Evolutionary conservation across 2,888 invertebrate species (phyloP), one percentile per base, ranked within the genome.

Genomic region (Phragmatobia fuliginosa): DNA sequence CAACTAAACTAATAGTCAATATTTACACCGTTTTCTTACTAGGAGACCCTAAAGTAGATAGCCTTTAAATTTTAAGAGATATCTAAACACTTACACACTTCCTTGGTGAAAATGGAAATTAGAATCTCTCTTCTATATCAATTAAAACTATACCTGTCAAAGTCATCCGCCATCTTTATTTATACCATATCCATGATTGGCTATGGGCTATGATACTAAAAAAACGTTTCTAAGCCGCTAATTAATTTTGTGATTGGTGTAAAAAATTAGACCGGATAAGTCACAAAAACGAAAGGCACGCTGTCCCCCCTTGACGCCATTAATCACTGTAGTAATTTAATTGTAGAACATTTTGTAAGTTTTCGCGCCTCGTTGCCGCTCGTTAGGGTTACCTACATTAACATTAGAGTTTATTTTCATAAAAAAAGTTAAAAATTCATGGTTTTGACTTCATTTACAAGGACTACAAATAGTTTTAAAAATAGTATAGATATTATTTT

Each of bases 301-400:
- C 56, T 62, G 70, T 70, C 70, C 62, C 41, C 49, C 6, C 31
- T 28, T 45, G n/a, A n/a, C 68, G 28, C 68, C 70, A 68, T 73
- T 68, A 73, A 73, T 73, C 61, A 70, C 62, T 11, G 25, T 41
- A 38, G 60, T 71, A 70, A 73, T 73, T 68, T 71, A 76, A 73
- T 74, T 76, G 67, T 73, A 62, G 63, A 67, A 71, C 72, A 74
- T 73, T 74, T 71, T 72, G 64, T 68, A 72, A 62, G 72, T 73
- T 75, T 73, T 74, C 76, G 60, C 72, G 64, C 72, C 70, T 62
- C 62, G 65, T 62, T 58, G 70, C 14, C 62, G 62, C 6, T 2
- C 2, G 41, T 33, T 18, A 66, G 70, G 70, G 66, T 66, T 70
- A 66, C 66, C 61, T 28, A 7, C 21, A 33, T 10, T 18, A 60